phyloP scores from a whole-genome alignment of 2,113 vertebrate species.

The Cottus gobio region DNA sequence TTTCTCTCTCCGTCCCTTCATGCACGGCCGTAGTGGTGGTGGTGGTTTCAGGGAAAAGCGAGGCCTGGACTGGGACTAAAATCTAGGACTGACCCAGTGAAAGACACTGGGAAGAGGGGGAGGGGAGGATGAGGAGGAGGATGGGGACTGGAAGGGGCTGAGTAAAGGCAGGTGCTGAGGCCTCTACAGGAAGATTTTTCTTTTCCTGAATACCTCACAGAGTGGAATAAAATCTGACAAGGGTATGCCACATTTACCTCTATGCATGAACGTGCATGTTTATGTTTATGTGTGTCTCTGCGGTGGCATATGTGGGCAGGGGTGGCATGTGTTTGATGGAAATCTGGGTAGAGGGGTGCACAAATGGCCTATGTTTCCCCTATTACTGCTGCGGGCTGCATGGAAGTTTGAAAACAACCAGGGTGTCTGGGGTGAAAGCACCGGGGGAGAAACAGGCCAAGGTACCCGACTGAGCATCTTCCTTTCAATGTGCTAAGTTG shows the following conservation, averaged over 20 bases:
- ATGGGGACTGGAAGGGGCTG: conserved; percentile 64
- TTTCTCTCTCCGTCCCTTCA: conserved; percentile 69
- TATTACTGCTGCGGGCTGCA: conserved; percentile 29
- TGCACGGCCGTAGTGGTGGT: conserved; percentile 49
- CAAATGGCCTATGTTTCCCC: conserved; percentile 19
- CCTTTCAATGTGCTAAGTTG: background rate
- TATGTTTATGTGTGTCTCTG: conserved; percentile 50
- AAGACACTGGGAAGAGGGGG: conserved; percentile 56
- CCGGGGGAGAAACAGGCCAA: conserved; percentile 57
- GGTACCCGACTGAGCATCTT: conserved; percentile 48
- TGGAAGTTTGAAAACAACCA: conserved; percentile 26
- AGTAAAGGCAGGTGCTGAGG: conserved; percentile 77
- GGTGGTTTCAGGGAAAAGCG: conserved; percentile 59
- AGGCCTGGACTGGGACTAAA: conserved; percentile 74
- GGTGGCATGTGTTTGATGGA: conserved; percentile 39
- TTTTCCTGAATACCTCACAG: conserved; percentile 62
- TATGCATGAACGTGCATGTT: conserved; percentile 70
- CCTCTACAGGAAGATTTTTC: conserved; percentile 72
- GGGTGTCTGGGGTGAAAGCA: conserved; percentile 27
- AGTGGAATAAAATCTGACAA: conserved; percentile 66
- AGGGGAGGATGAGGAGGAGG: conserved; percentile 52
- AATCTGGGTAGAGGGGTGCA: conserved; percentile 23
- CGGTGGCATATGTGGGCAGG: conserved; percentile 30
- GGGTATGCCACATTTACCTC: conserved; percentile 77
- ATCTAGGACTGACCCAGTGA: conserved; percentile 72